Percentiles rank a stretch among this genome's conserved stretches.
These are phyloP conservation scores for Uropsilus gracilis DNA, from an alignment of 2,113 vertebrate genomes.

Conservation along the genomic window DNA sequence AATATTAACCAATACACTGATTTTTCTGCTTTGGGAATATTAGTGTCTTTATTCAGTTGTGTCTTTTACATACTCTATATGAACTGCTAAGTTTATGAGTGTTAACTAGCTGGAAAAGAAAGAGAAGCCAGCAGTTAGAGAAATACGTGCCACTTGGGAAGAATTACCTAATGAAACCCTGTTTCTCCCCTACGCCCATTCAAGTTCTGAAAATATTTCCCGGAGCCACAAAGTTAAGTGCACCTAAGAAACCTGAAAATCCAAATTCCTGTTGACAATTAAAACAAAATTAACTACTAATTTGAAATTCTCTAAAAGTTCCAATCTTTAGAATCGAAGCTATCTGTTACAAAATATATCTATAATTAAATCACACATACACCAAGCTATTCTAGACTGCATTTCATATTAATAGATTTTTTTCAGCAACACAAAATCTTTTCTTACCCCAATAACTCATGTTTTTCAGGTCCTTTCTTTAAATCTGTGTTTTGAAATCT, in stretches of 20 bases:
- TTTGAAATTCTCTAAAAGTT: neutral
- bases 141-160: neutral
- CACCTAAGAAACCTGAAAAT: neutral
- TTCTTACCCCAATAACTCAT: neutral
- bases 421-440: neutral
- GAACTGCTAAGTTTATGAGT: neutral
- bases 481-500: neutral
- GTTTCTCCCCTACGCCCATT: neutral
- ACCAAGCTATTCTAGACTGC: neutral
- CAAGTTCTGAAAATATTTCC: neutral
- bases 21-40: neutral
- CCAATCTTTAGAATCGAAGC: neutral
- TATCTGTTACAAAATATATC: neutral
- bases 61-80: neutral
- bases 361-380: neutral
- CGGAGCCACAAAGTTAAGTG: neutral
- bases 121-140: neutral
- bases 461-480: neutral
- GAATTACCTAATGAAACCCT: neutral
- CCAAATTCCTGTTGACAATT: neutral
- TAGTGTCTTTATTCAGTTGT: neutral
- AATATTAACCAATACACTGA: too few relatives aligned
- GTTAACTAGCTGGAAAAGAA: neutral
- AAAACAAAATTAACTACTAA: neutral
- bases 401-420: neutral